Evolutionary conservation across 2,888 invertebrate species (phyloP).

Genomic region (Melinaea marsaeus): DNA sequence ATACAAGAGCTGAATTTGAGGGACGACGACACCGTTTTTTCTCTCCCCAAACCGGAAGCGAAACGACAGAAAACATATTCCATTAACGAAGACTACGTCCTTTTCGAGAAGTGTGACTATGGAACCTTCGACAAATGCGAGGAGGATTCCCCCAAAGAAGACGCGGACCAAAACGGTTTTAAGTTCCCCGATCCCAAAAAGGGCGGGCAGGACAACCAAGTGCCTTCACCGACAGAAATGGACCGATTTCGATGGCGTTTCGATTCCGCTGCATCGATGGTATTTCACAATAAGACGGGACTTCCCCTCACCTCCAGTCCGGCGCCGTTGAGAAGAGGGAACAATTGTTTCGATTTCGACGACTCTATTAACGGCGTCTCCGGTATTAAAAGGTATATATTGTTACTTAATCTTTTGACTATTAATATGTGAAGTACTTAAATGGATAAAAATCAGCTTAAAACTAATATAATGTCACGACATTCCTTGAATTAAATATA

Average conservation of each 20-base stretch:
- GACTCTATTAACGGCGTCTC: slow-evolving; percentile 86
- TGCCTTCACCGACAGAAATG: slow-evolving; percentile 85
- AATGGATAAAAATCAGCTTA: background rate
- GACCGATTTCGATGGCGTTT: slow-evolving; percentile 85
- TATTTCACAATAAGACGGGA: slow-evolving; percentile 89
- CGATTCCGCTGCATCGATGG: slow-evolving; percentile 88
- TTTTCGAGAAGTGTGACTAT: slow-evolving; percentile 69
- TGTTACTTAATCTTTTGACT: slow-evolving; percentile 6
- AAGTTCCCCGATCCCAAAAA: slow-evolving; percentile 49
- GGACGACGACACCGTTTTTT: slow-evolving; percentile 65
- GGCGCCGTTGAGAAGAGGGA: slow-evolving; percentile 87
- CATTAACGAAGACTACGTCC: slow-evolving; percentile 57
- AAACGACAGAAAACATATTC: slow-evolving; percentile 66
- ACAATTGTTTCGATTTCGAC: slow-evolving; percentile 90
- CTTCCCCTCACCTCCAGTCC: slow-evolving; percentile 91
- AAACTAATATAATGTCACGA: too few species aligned
- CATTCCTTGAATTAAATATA: too few species aligned
- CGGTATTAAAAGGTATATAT: slow-evolving; percentile 86
- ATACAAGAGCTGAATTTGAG: slow-evolving; percentile 59
- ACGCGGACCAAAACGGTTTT: slow-evolving; percentile 41
- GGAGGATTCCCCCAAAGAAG: slow-evolving; percentile 50
- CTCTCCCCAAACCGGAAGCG: slow-evolving; percentile 45
- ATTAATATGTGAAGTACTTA: background rate
- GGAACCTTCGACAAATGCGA: slow-evolving; percentile 61
- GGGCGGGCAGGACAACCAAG: slow-evolving; percentile 50